phyloP scores from a whole-genome alignment of 2,113 vertebrate genomes.

The Nesoenas mayeri region DNA sequence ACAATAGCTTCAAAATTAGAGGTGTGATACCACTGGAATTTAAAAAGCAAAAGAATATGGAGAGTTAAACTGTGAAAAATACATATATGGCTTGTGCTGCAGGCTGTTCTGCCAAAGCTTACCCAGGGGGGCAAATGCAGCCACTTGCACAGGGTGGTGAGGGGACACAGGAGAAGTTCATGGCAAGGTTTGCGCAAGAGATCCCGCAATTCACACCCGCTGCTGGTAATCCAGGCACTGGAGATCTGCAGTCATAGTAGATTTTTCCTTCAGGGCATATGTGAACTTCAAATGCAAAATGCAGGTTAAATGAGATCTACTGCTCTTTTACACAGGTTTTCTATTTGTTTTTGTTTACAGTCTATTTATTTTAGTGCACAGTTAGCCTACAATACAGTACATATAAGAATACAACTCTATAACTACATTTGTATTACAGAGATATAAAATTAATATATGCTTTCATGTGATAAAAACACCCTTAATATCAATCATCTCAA shows the following conservation, averaged over 20 bases:
- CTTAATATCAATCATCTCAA: neutral
- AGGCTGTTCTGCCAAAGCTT: conserved; percentile 53
- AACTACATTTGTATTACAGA: neutral
- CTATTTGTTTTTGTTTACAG: neutral
- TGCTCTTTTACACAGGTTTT: neutral
- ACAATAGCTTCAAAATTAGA: conserved; percentile 25
- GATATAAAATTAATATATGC: neutral
- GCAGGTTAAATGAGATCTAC: neutral
- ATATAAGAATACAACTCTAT: neutral
- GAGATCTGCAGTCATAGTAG: conserved; percentile 92
- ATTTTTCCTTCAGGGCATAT: conserved; percentile 90
- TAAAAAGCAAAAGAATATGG: neutral
- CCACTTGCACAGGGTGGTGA: conserved; percentile 92
- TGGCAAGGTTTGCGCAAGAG: conserved; percentile 93
- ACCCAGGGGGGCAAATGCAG: conserved; percentile 93
- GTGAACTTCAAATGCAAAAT: conserved; percentile 74
- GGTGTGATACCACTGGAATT: neutral
- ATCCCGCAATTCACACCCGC: conserved; percentile 88
- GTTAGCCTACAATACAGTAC: neutral
- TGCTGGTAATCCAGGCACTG: conserved; percentile 80
- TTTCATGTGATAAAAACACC: neutral
- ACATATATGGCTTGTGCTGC: neutral
- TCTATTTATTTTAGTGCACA: neutral
- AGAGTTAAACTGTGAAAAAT: neutral
- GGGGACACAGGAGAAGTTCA: conserved; percentile 96